Conservation (phyloP, 2,797 vertebrate genomes). For the Sebastes hopkinsi region DNA sequence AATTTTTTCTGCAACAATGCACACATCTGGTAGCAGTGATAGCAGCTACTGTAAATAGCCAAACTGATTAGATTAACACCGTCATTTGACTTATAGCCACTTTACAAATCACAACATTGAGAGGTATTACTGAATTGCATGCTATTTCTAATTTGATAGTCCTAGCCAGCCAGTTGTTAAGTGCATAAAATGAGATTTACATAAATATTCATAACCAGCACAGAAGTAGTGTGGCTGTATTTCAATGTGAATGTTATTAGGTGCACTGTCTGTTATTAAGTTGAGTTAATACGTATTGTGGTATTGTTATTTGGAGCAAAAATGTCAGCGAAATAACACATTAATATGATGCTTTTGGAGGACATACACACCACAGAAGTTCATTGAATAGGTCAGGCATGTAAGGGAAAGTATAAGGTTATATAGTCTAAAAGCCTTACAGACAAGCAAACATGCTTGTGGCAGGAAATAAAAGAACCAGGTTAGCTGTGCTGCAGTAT, state of each 20-base stretch:
- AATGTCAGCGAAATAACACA: background rate
- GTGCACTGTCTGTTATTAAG: background rate
- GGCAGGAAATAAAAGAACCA: background rate
- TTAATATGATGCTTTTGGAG: background rate
- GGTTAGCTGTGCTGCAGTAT: background rate
- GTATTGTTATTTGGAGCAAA: background rate
- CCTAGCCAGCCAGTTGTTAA: constrained; percentile 23
- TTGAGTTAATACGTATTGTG: background rate
- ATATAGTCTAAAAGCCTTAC: no score
- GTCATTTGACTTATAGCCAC: constrained; percentile 34
- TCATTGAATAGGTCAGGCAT: background rate
- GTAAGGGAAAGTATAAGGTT: background rate
- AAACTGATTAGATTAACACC: constrained; percentile 30
- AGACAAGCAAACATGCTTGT: background rate
- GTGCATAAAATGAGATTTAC: constrained; percentile 36
- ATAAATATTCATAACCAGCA: constrained; percentile 29
- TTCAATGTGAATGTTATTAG: constrained; percentile 18
- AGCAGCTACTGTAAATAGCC: constrained; percentile 14
- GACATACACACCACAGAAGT: background rate
- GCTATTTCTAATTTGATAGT: constrained; percentile 28
- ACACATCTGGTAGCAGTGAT: constrained; percentile 3
- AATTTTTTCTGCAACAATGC: constrained; percentile 2
- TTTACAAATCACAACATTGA: constrained; percentile 23
- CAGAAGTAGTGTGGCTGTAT: constrained; percentile 6
- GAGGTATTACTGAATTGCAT: constrained; percentile 11